Evolutionary conservation across 2,888 invertebrate genomes (phyloP), one percentile per base, ranked within the genome.

Genomic region (Nebria brevicollis): DNA sequence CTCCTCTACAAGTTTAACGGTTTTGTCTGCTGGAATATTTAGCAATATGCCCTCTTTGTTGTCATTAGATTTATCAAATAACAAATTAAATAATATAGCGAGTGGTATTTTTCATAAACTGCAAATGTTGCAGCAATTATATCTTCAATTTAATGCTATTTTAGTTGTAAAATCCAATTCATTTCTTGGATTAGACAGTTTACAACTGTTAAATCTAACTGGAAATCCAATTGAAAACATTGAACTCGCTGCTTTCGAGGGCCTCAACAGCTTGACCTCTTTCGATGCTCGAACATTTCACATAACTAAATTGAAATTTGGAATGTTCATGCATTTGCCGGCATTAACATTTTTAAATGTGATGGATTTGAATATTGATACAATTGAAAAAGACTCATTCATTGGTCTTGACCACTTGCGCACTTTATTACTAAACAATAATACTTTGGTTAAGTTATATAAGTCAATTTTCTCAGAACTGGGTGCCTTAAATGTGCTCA

Each of bases 291-390:
- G 43, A 10, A 43, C 43, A 43, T 43, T 43, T 43, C 43, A 68
- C 68, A 68, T 68, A 68, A 68, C 20, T 10, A 26, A 25, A 15
- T 26, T 68, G 26, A 68, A 26, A 68, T 25, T 25, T 25, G 68
- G 2, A 10, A 20, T 25, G 26, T 76, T 76, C 41, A 11, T 41
- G 11, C 20, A 20, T 20, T 20, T 20, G 20, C 20, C 20, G 20
- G 20, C 20, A 20, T 20, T 20, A 20, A 20, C 26, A 76, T 15
- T 15, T n/a, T 34, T 76, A 66, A 66, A 76, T 76, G 20, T 76
- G 66, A 34, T 13, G 42, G 41, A 76, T 15, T 26, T 66, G 8
- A 42, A 66, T n/a, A 76, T 76, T 26, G 20, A n/a, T 25, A 41
- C 8, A n/a, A 34, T 76, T 34, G 68, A 76, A 20, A 3, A 8